Conservation (phyloP, 2,113 vertebrate genomes). For the Syngnathus floridae region DNA sequence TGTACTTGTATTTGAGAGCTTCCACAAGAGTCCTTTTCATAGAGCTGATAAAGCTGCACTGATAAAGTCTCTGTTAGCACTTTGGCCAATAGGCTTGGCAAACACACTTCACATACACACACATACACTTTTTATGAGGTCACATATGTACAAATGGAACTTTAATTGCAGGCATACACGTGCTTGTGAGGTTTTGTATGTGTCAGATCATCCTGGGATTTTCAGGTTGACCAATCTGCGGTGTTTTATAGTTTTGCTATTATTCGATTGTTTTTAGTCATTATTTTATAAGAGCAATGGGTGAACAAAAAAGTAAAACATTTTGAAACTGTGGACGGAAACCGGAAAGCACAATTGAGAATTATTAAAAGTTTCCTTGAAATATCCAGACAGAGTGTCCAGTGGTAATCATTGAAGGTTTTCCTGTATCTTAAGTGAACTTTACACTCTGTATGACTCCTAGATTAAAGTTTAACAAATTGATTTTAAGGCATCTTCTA, state of each 20-base stretch:
- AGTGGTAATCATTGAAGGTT: not conserved
- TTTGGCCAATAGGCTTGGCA: conserved; percentile 14
- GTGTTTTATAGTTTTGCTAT: not conserved
- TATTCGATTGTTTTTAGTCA: not conserved
- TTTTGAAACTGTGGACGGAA: not conserved
- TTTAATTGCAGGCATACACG: not conserved
- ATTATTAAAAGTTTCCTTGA: not conserved
- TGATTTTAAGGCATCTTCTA: conserved; percentile 44
- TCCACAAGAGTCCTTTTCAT: conserved; percentile 37
- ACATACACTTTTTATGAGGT: not conserved
- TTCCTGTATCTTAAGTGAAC: not conserved
- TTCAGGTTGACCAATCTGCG: not conserved
- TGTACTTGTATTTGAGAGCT: conserved; percentile 23
- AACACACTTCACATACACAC: conserved; percentile 12
- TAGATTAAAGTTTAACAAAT: conserved; percentile 1
- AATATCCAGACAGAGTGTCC: not conserved
- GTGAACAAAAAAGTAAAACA: not conserved
- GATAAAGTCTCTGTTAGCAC: conserved; percentile 39
- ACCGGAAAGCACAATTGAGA: not conserved
- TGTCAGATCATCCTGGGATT: not conserved
- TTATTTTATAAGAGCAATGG: not conserved
- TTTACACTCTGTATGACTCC: not conserved
- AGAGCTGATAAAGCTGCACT: conserved; percentile 39
- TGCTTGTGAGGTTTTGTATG: not conserved
- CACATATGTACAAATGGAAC: not conserved